Evolutionary conservation across 2,113 vertebrate genomes (phyloP).

Genomic region (Cyphomyrus discorhynchus): DNA sequence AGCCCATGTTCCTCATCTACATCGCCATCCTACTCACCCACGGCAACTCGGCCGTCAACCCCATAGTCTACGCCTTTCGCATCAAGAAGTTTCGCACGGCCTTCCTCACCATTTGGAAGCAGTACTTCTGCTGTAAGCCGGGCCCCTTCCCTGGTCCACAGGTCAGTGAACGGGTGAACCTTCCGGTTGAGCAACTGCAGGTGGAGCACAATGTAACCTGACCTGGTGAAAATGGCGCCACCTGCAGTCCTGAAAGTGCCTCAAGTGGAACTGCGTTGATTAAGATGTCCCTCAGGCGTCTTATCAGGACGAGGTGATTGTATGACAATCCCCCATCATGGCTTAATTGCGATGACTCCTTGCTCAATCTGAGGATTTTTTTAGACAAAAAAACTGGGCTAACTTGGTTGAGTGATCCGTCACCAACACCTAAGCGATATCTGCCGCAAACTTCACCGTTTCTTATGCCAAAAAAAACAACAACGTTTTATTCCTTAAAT

Average conservation of each 20-base stretch:
- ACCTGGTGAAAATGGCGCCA: background rate
- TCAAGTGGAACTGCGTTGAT: background rate
- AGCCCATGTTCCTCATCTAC: constrained; percentile 70
- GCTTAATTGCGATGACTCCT: background rate
- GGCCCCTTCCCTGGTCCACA: constrained; percentile 46
- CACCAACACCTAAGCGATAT: background rate
- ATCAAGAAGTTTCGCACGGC: constrained; percentile 91
- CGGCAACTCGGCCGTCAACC: constrained; percentile 94
- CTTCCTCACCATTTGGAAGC: constrained; percentile 87
- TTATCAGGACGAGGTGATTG: background rate
- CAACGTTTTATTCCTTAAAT: background rate
- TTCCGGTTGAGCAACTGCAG: constrained; percentile 38
- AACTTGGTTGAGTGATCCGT: background rate
- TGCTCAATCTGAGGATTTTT: background rate
- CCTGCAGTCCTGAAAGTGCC: background rate
- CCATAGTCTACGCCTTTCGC: constrained; percentile 88
- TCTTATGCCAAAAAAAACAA: background rate
- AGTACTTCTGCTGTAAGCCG: constrained; percentile 82
- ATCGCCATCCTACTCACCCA: constrained; percentile 90
- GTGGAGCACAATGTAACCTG: constrained; percentile 4
- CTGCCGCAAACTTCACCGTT: background rate
- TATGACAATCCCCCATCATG: background rate
- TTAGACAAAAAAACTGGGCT: background rate
- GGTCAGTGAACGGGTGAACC: constrained; percentile 57
- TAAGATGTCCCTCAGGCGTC: background rate